phyloP scores from a whole-genome alignment of 2,888 invertebrate species.

The Cheilosia vernalis region DNA sequence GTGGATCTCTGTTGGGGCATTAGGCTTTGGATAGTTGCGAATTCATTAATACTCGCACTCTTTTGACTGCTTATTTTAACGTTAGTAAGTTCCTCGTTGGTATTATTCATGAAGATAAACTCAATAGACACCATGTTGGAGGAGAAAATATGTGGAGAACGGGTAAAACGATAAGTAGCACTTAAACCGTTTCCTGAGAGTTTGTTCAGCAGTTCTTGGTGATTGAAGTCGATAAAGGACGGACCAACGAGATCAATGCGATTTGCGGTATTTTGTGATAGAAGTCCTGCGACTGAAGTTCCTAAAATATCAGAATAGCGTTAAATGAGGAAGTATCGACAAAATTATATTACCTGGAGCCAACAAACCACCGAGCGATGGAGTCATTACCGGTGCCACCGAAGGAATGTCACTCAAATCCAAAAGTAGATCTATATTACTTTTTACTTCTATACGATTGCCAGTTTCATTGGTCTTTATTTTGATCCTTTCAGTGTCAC shows the following conservation, averaged over 20 bases:
- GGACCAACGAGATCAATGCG: conserved; percentile 86
- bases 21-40: conserved; percentile 87
- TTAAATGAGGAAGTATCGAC: not conserved
- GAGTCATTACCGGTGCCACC: conserved; percentile 88
- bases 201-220: conserved; percentile 88
- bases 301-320: conserved; percentile 73
- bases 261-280: conserved; percentile 78
- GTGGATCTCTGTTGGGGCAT: conserved; percentile 87
- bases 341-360: conserved; percentile 85
- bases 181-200: conserved; percentile 88
- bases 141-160: conserved; percentile 92
- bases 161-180: conserved; percentile 88
- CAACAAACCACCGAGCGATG: conserved; percentile 91
- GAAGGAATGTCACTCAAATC: conserved; percentile 92
- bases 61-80: conserved; percentile 86
- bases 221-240: conserved; percentile 85
- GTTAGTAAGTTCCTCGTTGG: conserved; percentile 82
- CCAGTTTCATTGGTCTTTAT: conserved; percentile 61
- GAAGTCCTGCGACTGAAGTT: conserved; percentile 77
- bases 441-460: conserved; percentile 81
- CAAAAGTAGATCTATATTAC: conserved; percentile 92
- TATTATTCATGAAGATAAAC: conserved; percentile 90
- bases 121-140: conserved; percentile 92
- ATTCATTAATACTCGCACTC: conserved; percentile 89
- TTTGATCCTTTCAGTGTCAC: conserved; percentile 80